Percentiles rank a stretch among this genome's conserved stretches.
phyloP scores from a whole-genome alignment of 2,113 vertebrate species.

The Rhinoptilus africanus region DNA sequence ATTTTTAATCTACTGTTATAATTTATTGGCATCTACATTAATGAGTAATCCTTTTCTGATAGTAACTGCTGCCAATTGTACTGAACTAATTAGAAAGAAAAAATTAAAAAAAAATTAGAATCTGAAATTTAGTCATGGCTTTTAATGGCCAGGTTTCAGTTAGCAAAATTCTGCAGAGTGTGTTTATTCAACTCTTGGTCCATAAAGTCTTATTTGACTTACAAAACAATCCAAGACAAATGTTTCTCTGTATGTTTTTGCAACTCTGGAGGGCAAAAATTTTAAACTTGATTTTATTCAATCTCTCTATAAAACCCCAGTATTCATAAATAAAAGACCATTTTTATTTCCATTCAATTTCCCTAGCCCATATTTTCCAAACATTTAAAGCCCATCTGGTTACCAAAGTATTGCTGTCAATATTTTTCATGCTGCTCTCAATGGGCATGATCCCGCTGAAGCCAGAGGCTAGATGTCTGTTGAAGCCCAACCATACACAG shows the following conservation, averaged over 20 bases:
- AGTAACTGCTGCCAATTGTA: slow-evolving; percentile 13
- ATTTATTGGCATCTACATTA: slow-evolving; percentile 25
- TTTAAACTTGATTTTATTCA: slow-evolving; percentile 25
- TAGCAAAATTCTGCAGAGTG: background rate
- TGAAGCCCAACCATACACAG: background rate
- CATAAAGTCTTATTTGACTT: slow-evolving; percentile 57
- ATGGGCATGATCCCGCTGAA: background rate
- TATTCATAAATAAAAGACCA: slow-evolving; percentile 33
- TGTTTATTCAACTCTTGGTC: slow-evolving; percentile 52
- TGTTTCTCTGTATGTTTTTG: slow-evolving; percentile 58
- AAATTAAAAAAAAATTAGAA: background rate
- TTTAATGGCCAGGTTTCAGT: slow-evolving; percentile 48
- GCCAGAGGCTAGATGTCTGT: background rate
- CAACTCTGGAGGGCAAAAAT: slow-evolving; percentile 31
- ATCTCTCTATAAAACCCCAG: slow-evolving; percentile 18
- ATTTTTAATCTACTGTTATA: slow-evolving; percentile 20
- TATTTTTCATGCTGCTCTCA: background rate
- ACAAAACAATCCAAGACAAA: slow-evolving; percentile 64
- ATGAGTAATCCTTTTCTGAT: slow-evolving; percentile 21
- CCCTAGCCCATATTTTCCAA: slow-evolving; percentile 4
- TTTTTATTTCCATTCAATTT: slow-evolving; percentile 54
- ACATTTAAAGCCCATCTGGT: slow-evolving; percentile 26
- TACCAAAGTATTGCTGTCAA: background rate
- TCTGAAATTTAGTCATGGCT: slow-evolving; percentile 26
- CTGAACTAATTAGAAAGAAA: slow-evolving; percentile 36